Evolutionary conservation across 2,797 vertebrate genomes (phyloP), one percentile per base, ranked within the genome.

Genomic region (Betta splendens): DNA sequence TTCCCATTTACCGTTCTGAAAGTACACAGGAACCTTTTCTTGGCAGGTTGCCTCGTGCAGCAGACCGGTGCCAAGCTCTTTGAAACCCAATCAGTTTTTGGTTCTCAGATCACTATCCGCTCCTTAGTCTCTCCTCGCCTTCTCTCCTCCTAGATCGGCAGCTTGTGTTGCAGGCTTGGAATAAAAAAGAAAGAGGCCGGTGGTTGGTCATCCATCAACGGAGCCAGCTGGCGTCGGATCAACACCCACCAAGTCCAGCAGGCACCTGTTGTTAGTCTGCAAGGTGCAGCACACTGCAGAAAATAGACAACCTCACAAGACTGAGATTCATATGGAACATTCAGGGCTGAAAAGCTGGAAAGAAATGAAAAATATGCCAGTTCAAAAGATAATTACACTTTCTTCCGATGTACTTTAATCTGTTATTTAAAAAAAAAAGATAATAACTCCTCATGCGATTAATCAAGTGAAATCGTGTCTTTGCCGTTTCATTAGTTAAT

Each of bases 81-180:
- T 90, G 91, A 92, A 90, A 92, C 83, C 88, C 85, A 93, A 93
- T 93, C 89, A 90, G 88, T 80, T 90, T 80, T 77, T 52, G 64
- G 75, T 84, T 74, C 85, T 89, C 84, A 89, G 89, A 91, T 91
- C 89, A 70, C 87, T 86, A 80, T 85, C 85, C 69, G 69, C 87
- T 80, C 62, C 75, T 78, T 49, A 55, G 67, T 66, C 77, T 77
- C 79, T 76, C 75, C 81, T 77, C 75, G 73, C 77, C 74, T 82
- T n/a, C 78, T 52, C 78, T 79, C 81, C 68, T 75, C 81, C 74
- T 70, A 39, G 75, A 82, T 81, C 75, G 17, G 78, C 61, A 29
- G 82, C 77, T 77, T 55, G 46, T 54, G 53, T 75, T 71, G 50
- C 61, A 55, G 53, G 51, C 60, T 52, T 36, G 17, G 47, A 20